A percentile compares a stretch with the other conserved stretches of the same genome.
Evolutionary conservation across 2,888 invertebrate species (phyloP).

Genomic region (Temnothorax rugatulus): DNA sequence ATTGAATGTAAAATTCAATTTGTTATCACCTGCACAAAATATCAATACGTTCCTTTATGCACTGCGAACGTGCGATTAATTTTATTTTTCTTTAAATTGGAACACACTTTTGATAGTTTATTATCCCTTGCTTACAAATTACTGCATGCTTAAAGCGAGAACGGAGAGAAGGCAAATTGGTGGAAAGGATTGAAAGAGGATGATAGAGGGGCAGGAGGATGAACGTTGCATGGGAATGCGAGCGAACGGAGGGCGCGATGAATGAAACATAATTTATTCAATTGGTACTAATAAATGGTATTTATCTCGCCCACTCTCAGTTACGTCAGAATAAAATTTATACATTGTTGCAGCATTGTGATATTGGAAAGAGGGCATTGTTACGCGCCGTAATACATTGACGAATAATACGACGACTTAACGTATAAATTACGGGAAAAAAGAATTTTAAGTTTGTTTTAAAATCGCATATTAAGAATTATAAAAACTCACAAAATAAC

Average conservation of each 20-base stretch:
- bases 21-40: not conserved
- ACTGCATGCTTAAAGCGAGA: slow-evolving; percentile 21
- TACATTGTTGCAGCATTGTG: slow-evolving; percentile 41
- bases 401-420: not conserved
- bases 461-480: not conserved
- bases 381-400: not conserved
- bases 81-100: slow-evolving; percentile 31
- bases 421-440: not conserved
- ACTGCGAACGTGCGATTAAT: slow-evolving; percentile 11
- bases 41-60: not conserved
- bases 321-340: slow-evolving; percentile 66
- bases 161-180: slow-evolving; percentile 36
- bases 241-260: slow-evolving; percentile 56
- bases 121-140: slow-evolving; percentile 33
- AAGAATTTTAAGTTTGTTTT: not conserved
- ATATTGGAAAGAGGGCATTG: not conserved
- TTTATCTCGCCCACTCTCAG: slow-evolving; percentile 64
- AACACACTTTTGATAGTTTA: slow-evolving; percentile 37
- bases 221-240: slow-evolving; percentile 38
- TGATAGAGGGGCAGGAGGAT: slow-evolving; percentile 45
- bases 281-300: slow-evolving; percentile 78
- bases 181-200: slow-evolving; percentile 20
- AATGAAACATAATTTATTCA: slow-evolving; percentile 80
- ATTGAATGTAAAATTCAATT: not conserved
- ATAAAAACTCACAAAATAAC: not conserved